Evolutionary conservation across 1,140 invertebrate species (phyloP), one percentile per base, ranked within the genome.

Genomic region (Odontomachus brunneus): DNA sequence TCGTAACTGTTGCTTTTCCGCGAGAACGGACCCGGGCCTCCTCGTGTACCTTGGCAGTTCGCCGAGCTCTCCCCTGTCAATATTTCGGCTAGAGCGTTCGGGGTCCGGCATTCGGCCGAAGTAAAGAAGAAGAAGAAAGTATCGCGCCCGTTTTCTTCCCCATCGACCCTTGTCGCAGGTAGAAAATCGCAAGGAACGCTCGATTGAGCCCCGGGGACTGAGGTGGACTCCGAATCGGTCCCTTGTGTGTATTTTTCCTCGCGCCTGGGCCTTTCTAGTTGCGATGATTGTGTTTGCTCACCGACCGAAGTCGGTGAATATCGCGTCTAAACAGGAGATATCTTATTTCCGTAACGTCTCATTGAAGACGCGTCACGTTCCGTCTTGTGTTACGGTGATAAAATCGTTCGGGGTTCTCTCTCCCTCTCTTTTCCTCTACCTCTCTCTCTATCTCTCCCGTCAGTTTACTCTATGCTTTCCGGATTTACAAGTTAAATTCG

Each of bases 1-100:
- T 75, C 84, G 83, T 93, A 92, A 93, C 92, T 93, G 86, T 82
- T 87, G 88, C 82, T 75, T 69, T 72, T 65, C 65, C 60, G 33
- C 29, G 59, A 60, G 65, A 51, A 69, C 7, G 29, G n/a, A 48
- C 15, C 60, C 22, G 44, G 4, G 15, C 11, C 3, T 67, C 11
- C 15, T 44, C 19, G 51, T 82, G 55, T 67, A 78, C 38, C 48
- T 82, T 87, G 86, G 85, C 85, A 84, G 53, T 60, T 81, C 84
- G 82, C 84, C 74, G 60, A 53, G 44, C 22, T 9, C 38, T 33
- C n/a, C 67, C 11, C 69, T 65, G 62, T 92, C 91, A 93, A 92
- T 92, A 92, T 92, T 92, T 93, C 91, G 84, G 88, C 86, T 88
- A 65, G 3, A 44, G 38, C 38, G 38, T 44, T 11, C 38, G 29